A percentile compares a stretch with the other conserved stretches of the same genome.
These are phyloP conservation scores for Hemibagrus guttatus DNA, from an alignment of 2,797 vertebrate genomes.

Conservation along the genomic window DNA sequence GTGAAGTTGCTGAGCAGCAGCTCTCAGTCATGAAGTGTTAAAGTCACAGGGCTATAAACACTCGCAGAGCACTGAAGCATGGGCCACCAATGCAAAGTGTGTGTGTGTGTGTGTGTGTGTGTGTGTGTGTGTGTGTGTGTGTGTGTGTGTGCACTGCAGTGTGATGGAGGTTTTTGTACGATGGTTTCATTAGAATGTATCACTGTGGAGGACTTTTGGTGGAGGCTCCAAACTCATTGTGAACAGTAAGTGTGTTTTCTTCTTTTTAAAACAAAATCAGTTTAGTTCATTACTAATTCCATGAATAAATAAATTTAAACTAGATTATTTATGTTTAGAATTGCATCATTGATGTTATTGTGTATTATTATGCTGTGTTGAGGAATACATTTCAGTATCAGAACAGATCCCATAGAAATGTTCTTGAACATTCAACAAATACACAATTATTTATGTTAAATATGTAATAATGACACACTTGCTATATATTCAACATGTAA, in stretches of 20 bases:
- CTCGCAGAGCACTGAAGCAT: not conserved
- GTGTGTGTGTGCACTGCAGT: not conserved
- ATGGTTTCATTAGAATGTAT: not conserved
- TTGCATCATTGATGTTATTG: not conserved
- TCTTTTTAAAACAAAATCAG: not conserved
- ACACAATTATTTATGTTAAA: not conserved
- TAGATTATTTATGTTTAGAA: not conserved
- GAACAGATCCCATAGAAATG: not conserved
- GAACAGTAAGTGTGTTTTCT: not conserved
- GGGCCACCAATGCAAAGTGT: not conserved
- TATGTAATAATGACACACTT: slow-evolving; percentile 1
- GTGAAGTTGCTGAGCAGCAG: not conserved
- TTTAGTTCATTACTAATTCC: not conserved
- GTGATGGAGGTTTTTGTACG: not conserved
- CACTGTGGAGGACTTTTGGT: not conserved
- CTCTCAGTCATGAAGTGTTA: not conserved
- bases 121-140: not conserved
- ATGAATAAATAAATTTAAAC: not conserved
- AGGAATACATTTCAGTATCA: slow-evolving; percentile 2
- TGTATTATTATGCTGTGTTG: not conserved
- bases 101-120: not conserved
- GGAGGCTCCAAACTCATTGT: not conserved
- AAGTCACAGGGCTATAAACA: not conserved
- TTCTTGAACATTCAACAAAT: not conserved
- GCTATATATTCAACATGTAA: not conserved